A percentile compares a stretch with the other conserved stretches of the same genome.
Conservation (phyloP, 2,888 invertebrate species). For the Gortyna flavago region DNA sequence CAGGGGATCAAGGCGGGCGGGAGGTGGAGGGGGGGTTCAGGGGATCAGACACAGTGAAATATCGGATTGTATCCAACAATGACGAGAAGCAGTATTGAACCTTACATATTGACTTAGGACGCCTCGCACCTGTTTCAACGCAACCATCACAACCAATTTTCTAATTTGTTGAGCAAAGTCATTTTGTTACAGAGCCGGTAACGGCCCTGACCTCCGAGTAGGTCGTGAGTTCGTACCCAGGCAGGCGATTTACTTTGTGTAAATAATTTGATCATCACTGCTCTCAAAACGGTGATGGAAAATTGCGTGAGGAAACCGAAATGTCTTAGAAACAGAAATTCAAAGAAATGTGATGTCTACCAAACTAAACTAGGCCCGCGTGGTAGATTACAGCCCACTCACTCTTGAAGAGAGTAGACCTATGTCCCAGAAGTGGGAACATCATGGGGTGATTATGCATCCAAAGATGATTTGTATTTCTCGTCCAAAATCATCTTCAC, state of each 20-base stretch:
- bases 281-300: neutral
- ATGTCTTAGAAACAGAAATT: neutral
- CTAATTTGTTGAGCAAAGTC: slow-evolving; percentile 56
- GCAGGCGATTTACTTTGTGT: neutral
- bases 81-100: slow-evolving; percentile 46
- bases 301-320: neutral
- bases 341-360: neutral
- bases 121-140: slow-evolving; percentile 62
- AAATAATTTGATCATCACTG: neutral
- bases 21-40: no score
- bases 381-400: no score
- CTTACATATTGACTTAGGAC: slow-evolving; percentile 64
- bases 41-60: no score
- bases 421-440: neutral
- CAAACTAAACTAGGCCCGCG: no score
- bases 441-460: neutral
- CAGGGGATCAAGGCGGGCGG: no score
- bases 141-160: slow-evolving; percentile 57
- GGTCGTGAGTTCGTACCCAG: neutral
- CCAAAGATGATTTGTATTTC: neutral
- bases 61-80: neutral
- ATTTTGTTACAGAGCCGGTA: slow-evolving; percentile 40
- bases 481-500: neutral
- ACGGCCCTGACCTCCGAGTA: neutral
- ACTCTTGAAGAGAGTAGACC: neutral